phyloP scores from a whole-genome alignment of 2,888 invertebrate species.

The Sialis lutaria region DNA sequence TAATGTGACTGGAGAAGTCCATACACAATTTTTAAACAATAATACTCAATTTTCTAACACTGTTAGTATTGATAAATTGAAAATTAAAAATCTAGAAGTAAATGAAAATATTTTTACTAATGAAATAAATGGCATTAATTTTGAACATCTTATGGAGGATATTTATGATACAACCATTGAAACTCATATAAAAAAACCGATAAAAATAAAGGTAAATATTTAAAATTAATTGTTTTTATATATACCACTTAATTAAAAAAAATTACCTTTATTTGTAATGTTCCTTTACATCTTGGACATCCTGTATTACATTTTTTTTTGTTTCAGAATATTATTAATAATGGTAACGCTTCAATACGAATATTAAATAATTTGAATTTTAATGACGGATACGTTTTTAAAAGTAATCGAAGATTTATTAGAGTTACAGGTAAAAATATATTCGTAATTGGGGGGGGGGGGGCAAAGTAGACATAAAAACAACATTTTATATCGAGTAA shows the following conservation, averaged over 20 bases:
- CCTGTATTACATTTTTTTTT: neutral
- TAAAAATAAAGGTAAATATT: too few species aligned
- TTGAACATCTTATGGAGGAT: conserved; percentile 24
- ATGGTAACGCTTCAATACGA: conserved; percentile 18
- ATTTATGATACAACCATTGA: conserved; percentile 25
- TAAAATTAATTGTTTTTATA: too few species aligned
- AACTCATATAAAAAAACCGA: neutral
- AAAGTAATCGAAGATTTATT: conserved; percentile 17
- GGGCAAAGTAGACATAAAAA: too few species aligned
- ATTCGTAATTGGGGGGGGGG: too few species aligned
- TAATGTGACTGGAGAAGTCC: neutral
- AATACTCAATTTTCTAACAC: too few species aligned
- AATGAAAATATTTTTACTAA: conserved; percentile 10
- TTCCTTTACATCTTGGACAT: too few species aligned
- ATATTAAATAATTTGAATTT: conserved; percentile 30
- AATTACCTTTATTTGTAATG: too few species aligned
- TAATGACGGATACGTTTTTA: conserved; percentile 31
- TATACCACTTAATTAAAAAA: too few species aligned
- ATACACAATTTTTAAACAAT: neutral
- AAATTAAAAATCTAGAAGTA: neutral
- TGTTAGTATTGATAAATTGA: too few species aligned
- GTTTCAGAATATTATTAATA: conserved; percentile 25
- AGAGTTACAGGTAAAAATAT: conserved; percentile 22
- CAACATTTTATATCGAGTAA: too few species aligned
- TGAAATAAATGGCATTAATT: conserved; percentile 28